Base-by-base conservation (phyloP, 2,113 vertebrate species). In the Mesembrinibis cayennensis region DNA sequence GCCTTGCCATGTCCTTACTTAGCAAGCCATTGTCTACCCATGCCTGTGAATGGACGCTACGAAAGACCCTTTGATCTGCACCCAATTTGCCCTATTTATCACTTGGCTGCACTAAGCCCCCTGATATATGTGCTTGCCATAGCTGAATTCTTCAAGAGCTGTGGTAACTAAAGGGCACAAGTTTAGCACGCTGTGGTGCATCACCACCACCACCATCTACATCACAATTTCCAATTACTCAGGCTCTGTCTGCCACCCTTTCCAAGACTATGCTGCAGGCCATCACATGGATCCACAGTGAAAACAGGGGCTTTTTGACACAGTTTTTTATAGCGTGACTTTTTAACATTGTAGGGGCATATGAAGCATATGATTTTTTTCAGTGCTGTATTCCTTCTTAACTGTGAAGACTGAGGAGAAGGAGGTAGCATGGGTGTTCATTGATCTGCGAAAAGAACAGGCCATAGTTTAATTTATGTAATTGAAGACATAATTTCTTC, bases 21-120 rank as follows among this genome's bases (percentile, higher is more conserved):
- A 93, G 90, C 93, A 96, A 76, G 81, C 92, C 86, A 95, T 95
- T 98, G 95, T 95, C 65, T 82, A 84, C 59, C 84, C 17, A 82
- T 22, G 26, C 90, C 79, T 95, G 32, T 95, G 96, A 98, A 97
- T 95, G 94, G 93, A 72, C 0, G 4, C 79, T 62, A 56, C 2
- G 17, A 89, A 95, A 95, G 56, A 56, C 78, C 71, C 78, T 98
- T 98, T 98, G 96, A 97, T 98, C 95, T 96, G 72, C 90, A 96
- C 81, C 95, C 96, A 97, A 89, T 97, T 97, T 88, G 92, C 79
- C 77, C 82, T 92, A 93, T 98, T 98, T 97, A 96, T 97, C 97
- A 98, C 97, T 97, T 96, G 96, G 91, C 95, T 97, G 97, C 97
- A 97, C 97, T 97, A 98, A 98, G 96, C 94, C 93, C 95, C 95